A percentile compares a stretch with the other conserved stretches of the same genome.
Conservation (phyloP, 2,797 vertebrate species). For the Hyperoplus lanceolatus region DNA sequence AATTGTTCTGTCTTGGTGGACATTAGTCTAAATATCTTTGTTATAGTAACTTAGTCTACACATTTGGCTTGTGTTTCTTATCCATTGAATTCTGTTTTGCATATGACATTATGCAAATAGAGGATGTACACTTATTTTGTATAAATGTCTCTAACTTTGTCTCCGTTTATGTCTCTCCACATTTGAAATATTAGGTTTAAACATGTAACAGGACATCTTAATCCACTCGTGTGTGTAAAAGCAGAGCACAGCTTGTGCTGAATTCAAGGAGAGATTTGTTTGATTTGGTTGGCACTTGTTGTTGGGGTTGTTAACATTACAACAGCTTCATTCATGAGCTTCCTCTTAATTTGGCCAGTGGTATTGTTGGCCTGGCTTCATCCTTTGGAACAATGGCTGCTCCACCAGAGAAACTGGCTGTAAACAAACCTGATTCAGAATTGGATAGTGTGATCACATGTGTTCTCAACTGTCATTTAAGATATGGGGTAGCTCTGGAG, state of each 20-base stretch:
- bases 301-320: constrained; percentile 15
- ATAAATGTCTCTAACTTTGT: neutral
- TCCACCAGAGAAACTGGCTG: neutral
- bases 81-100: neutral
- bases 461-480: neutral
- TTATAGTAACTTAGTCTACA: neutral
- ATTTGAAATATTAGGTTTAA: neutral
- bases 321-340: constrained; percentile 13
- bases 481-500: neutral
- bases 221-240: neutral
- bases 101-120: neutral
- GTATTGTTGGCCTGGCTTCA: constrained; percentile 18
- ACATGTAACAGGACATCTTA: neutral
- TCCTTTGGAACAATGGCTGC: constrained; percentile 30
- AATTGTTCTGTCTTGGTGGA: neutral
- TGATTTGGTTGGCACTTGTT: neutral
- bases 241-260: neutral
- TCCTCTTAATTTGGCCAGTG: constrained; percentile 21
- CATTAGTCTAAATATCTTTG: neutral
- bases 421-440: neutral
- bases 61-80: neutral
- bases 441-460: neutral
- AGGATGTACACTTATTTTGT: neutral
- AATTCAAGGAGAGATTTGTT: neutral
- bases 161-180: neutral